Percentiles rank a stretch among this genome's conserved stretches.
Evolutionary conservation across 1,140 invertebrate genomes (phyloP).

Genomic region (Atta colombica): DNA sequence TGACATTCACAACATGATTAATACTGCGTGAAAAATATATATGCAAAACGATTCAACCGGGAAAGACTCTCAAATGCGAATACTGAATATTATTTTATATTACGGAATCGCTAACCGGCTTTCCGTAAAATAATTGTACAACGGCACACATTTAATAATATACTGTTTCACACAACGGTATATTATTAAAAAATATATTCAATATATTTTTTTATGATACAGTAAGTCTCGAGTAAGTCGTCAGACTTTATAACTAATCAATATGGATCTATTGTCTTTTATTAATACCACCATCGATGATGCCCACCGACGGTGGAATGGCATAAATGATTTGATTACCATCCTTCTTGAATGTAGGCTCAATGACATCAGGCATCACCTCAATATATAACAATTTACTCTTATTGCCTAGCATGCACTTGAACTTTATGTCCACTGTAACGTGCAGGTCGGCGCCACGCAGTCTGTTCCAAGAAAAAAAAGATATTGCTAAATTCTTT

Average conservation of each 20-base stretch:
- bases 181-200: constrained; percentile 35
- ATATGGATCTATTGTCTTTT: constrained; percentile 77
- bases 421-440: constrained; percentile 88
- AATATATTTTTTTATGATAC: constrained; percentile 4
- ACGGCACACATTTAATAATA: neutral
- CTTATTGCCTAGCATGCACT: constrained; percentile 92
- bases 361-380: constrained; percentile 87
- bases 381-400: constrained; percentile 89
- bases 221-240: constrained; percentile 3
- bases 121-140: neutral
- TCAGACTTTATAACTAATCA: constrained; percentile 69
- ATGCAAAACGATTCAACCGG: neutral
- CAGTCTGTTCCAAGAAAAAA: constrained; percentile 83
- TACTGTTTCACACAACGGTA: neutral
- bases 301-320: constrained; percentile 85
- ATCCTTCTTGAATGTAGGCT: constrained; percentile 89
- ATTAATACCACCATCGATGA: constrained; percentile 79
- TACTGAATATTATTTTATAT: neutral
- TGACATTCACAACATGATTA: neutral
- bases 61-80: constrained; percentile 34
- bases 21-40: constrained; percentile 17
- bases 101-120: neutral
- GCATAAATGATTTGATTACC: constrained; percentile 87
- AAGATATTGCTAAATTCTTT: neutral
- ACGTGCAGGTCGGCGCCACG: constrained; percentile 89